phyloP scores from a whole-genome alignment of 2,113 vertebrate genomes.

The Aldabrachelys gigantea region DNA sequence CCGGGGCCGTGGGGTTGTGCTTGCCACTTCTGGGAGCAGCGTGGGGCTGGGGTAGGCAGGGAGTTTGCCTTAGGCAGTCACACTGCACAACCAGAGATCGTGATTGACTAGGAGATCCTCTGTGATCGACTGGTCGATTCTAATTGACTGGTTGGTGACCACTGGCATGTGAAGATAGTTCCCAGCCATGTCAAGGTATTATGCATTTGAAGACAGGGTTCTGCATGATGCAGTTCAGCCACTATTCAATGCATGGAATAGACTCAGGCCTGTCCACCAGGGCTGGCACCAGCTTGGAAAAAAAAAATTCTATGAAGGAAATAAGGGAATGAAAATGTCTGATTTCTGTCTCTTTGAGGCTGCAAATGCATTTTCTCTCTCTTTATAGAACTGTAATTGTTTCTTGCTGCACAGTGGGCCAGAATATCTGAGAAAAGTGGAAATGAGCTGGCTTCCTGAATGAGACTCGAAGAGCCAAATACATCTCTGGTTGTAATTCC shows the following conservation, averaged over 20 bases:
- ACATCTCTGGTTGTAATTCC: background rate
- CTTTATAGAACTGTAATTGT: background rate
- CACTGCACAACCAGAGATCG: no score
- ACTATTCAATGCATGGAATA: background rate
- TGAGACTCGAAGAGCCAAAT: background rate
- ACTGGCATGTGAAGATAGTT: background rate
- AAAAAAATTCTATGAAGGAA: background rate
- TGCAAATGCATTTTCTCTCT: background rate
- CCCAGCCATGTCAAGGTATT: rapidly evolving
- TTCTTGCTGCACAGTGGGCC: background rate
- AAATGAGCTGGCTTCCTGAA: background rate
- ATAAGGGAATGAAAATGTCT: background rate
- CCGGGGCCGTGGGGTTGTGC: no score
- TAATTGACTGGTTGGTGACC: no score
- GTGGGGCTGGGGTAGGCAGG: no score
- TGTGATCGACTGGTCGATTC: rapidly evolving
- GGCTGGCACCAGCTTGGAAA: background rate
- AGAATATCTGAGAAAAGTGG: background rate
- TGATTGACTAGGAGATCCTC: no score
- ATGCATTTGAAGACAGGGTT: background rate
- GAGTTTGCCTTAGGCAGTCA: no score
- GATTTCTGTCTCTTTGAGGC: background rate
- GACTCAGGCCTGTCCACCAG: background rate
- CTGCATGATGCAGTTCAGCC: background rate
- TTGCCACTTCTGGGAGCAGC: no score